Conservation (phyloP, 2,888 invertebrate species). For the Rhynchonema sp. region DNA sequence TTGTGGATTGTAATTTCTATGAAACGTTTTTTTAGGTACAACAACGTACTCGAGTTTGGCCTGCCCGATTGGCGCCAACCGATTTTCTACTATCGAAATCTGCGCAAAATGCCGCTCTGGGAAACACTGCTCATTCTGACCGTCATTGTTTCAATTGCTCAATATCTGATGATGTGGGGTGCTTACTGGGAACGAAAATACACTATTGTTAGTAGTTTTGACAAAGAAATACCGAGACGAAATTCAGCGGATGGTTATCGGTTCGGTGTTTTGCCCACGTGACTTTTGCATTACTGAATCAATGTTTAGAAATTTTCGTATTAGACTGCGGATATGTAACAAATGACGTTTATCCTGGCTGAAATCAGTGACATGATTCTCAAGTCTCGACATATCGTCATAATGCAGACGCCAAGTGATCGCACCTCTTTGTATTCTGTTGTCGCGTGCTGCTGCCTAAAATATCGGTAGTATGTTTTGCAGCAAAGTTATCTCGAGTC, state of each 20-base stretch:
- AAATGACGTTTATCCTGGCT: too few species aligned
- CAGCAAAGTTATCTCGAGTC: slow-evolving; percentile 27
- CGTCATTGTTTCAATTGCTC: slow-evolving; percentile 64
- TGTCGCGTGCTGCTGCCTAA: too few species aligned
- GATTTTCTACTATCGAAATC: slow-evolving; percentile 79
- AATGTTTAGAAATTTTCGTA: too few species aligned
- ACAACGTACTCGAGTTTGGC: slow-evolving; percentile 73
- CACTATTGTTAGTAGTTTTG: slow-evolving; percentile 53
- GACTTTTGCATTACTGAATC: too few species aligned
- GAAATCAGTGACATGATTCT: too few species aligned
- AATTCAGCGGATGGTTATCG: too few species aligned
- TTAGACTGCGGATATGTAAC: too few species aligned
- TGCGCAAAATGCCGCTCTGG: slow-evolving; percentile 69
- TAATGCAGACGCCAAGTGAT: too few species aligned
- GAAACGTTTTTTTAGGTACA: slow-evolving; percentile 40
- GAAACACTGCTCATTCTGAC: slow-evolving; percentile 67
- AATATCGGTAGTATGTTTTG: slow-evolving; percentile 4
- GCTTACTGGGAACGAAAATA: slow-evolving; percentile 72
- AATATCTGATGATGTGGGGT: slow-evolving; percentile 83
- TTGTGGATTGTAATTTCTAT: background rate
- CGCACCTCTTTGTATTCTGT: too few species aligned
- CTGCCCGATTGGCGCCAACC: slow-evolving; percentile 91
- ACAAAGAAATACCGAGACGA: too few species aligned
- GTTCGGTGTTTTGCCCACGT: too few species aligned
- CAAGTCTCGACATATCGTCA: too few species aligned